These are phyloP conservation scores for Himalopsyche phryganea DNA, from an alignment of 1,140 invertebrate species.

Conservation along the genomic window DNA sequence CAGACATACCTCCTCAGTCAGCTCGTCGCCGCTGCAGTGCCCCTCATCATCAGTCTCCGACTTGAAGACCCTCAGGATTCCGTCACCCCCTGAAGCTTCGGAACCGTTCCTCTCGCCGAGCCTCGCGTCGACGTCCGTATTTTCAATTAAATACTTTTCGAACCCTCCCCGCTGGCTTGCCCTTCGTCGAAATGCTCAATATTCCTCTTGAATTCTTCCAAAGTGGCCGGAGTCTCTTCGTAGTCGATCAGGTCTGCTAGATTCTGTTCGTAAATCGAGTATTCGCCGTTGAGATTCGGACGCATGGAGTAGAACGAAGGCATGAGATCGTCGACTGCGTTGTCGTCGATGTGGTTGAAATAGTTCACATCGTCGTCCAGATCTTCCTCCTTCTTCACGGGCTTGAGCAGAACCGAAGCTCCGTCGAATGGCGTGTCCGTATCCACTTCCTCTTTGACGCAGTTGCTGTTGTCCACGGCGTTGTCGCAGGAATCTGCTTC, in stretches of 20 bases:
- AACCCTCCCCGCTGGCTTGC: constrained; percentile 43
- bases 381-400: background rate
- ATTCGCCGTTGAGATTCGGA: constrained; percentile 39
- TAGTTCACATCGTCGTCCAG: background rate
- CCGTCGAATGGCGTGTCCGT: background rate
- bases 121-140: constrained; percentile 43
- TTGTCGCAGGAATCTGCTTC: too few species aligned
- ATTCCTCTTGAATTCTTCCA: constrained; percentile 43
- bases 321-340: constrained; percentile 47
- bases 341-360: constrained; percentile 39
- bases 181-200: constrained; percentile 44
- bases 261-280: constrained; percentile 48
- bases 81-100: constrained; percentile 38
- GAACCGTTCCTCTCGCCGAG: constrained; percentile 46
- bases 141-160: constrained; percentile 47
- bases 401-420: background rate
- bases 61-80: constrained; percentile 38
- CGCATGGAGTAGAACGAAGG: constrained; percentile 42
- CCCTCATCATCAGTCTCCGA: constrained; percentile 47
- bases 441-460: background rate
- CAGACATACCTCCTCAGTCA: constrained; percentile 52
- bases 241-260: constrained; percentile 48
- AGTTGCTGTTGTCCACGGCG: background rate
- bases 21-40: constrained; percentile 46
- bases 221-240: constrained; percentile 43